A percentile compares a stretch with the other conserved stretches of the same genome.
Evolutionary conservation across 2,888 invertebrate species (phyloP).

Genomic region (Cosmia trapezina): DNA sequence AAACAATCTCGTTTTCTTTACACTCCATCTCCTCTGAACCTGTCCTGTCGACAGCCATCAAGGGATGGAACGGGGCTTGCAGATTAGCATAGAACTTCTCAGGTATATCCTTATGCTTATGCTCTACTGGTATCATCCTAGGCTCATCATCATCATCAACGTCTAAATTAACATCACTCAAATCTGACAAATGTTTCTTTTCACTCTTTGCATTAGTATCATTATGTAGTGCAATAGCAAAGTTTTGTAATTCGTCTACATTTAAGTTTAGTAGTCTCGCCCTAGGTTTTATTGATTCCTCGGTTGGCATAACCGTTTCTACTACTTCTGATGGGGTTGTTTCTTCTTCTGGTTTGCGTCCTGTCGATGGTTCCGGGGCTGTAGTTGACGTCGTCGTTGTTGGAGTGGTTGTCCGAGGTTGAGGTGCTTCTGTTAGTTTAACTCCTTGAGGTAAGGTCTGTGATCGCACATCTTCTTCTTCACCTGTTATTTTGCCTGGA

Average conservation of each 20-base stretch:
- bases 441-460: conserved; percentile 54
- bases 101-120: conserved; percentile 76
- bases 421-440: conserved; percentile 46
- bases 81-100: conserved; percentile 85
- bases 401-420: conserved; percentile 49
- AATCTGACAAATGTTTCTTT: conserved; percentile 88
- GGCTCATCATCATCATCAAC: conserved; percentile 89
- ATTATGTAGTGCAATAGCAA: conserved; percentile 85
- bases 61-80: conserved; percentile 82
- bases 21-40: conserved; percentile 83
- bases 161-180: conserved; percentile 95
- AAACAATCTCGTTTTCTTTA: conserved; percentile 85
- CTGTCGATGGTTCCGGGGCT: conserved; percentile 31
- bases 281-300: conserved; percentile 73
- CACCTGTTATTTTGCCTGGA: conserved; percentile 82
- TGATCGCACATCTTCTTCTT: conserved; percentile 78
- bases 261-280: conserved; percentile 82
- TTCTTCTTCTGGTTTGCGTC: conserved; percentile 53
- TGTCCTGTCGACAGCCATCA: conserved; percentile 75
- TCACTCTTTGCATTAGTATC: conserved; percentile 73
- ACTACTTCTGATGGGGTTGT: conserved; percentile 65
- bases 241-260: conserved; percentile 85
- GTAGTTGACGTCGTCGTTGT: conserved; percentile 66
- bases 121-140: conserved; percentile 65
- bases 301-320: conserved; percentile 58